These are phyloP conservation scores for Fringilla coelebs DNA, from an alignment of 2,797 vertebrate species.

Conservation along the genomic window DNA sequence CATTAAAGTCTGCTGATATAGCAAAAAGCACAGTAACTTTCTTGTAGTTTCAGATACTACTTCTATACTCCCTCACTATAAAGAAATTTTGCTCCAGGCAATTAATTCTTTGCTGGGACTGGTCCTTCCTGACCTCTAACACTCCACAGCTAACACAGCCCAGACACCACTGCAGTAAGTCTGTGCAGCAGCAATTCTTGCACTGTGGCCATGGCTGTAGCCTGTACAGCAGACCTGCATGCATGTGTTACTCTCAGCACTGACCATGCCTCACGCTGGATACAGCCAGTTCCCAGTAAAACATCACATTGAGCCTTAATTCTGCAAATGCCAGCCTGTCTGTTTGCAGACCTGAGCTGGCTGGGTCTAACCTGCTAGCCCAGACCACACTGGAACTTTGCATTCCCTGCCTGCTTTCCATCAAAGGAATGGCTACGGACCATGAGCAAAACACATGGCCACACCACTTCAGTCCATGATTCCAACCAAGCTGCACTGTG, in stretches of 20 bases:
- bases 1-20: conserved; percentile 52
- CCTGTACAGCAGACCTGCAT: neutral
- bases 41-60: conserved; percentile 1
- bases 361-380: neutral
- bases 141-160: neutral
- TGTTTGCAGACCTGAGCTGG: neutral
- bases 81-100: conserved; percentile 2
- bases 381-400: fast-evolving
- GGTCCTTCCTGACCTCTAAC: neutral
- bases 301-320: neutral
- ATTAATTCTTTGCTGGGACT: neutral
- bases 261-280: neutral
- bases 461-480: neutral
- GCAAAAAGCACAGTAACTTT: conserved; percentile 13
- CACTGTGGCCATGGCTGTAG: neutral
- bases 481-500: neutral
- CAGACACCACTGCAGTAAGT: neutral
- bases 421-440: neutral
- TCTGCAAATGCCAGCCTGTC: neutral
- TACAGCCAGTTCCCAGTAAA: neutral
- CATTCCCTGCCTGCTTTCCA: neutral
- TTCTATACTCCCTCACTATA: neutral
- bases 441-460: neutral
- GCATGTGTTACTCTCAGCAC: neutral
- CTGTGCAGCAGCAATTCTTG: neutral